Percentiles rank a stretch among this genome's conserved stretches.
These are phyloP conservation scores for Sitobion miscanthi DNA, from an alignment of 1,140 invertebrate genomes.

Conservation along the genomic window DNA sequence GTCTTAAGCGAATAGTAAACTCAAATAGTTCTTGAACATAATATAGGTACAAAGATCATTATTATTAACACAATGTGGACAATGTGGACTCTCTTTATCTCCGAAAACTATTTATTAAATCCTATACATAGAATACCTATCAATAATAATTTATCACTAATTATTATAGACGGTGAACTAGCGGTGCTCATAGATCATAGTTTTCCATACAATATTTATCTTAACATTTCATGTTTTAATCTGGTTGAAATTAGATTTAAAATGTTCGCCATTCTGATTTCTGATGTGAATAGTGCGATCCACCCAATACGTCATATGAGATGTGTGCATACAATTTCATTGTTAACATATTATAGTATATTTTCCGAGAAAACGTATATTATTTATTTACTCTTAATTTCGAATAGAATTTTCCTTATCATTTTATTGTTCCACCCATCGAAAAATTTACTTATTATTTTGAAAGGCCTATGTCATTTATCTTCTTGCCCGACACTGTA, in stretches of 20 bases:
- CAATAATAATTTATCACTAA: background rate
- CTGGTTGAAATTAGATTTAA: background rate
- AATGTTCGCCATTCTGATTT: background rate
- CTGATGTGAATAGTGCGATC: background rate
- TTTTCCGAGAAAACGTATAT: background rate
- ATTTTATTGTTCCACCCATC: background rate
- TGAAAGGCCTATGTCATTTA: background rate
- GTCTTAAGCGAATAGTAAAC: background rate
- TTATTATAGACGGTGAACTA: background rate
- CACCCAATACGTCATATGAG: background rate
- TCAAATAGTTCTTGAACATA: background rate
- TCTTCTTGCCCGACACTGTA: background rate
- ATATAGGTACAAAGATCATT: slow-evolving; percentile 9
- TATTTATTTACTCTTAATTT: background rate
- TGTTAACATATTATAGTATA: background rate
- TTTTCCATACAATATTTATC: background rate
- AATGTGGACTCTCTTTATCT: background rate
- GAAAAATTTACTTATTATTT: background rate
- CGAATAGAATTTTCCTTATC: background rate
- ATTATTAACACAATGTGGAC: background rate
- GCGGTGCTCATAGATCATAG: background rate
- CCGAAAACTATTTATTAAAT: background rate
- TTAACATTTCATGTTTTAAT: background rate
- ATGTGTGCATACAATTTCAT: background rate
- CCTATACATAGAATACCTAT: background rate